Base-by-base conservation (phyloP, 2,113 vertebrate genomes). In the Chionodraco myersi region DNA sequence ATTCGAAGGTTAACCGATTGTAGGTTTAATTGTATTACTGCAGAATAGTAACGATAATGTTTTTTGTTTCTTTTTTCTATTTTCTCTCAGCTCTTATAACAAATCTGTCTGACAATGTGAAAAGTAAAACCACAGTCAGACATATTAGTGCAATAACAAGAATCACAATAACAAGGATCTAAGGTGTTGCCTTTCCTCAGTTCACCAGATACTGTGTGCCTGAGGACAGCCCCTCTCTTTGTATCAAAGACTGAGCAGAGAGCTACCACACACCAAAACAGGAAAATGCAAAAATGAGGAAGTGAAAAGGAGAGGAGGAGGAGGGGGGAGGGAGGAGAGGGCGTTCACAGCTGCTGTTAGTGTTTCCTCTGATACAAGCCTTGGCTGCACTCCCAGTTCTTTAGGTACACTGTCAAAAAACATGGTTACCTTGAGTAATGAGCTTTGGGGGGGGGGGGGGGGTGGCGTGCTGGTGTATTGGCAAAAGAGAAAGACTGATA, bases 311-410 rank as follows among this genome's bases (percentile, higher is more conserved):
- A 71, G 78, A 60, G 64, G 71, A 81, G 73, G 72, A 75, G 78
- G 62, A 60, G 53, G 72, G 57, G 51, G 76, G 75, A 51, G 75
- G 72, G 77, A 62, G 70, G 74, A 68, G 81, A 85, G 75, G 88
- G 86, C 81, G 89, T 88, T 87, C 57, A 84, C 92, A 90, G 88
- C 91, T 91, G 90, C 89, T 91, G 87, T 91, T 91, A 78, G 82
- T 77, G 89, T 88, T 94, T 94, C 93, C 91, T 93, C 92, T 86
- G 91, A 94, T 94, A 91, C 61, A 44, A 91, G 73, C 3, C 21
- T 51, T 94, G 93, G 91, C 93, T 87, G 93, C 86, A 94, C 92
- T 93, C 91, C 91, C 88, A 93, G 92, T 94, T 88, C 92, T 92
- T 86, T 68, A 91, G 85, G 90, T 91, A 85, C 87, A 91, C 78